Evolutionary conservation across 2,113 vertebrate genomes (phyloP).

Genomic region (Perognathus longimembris): DNA sequence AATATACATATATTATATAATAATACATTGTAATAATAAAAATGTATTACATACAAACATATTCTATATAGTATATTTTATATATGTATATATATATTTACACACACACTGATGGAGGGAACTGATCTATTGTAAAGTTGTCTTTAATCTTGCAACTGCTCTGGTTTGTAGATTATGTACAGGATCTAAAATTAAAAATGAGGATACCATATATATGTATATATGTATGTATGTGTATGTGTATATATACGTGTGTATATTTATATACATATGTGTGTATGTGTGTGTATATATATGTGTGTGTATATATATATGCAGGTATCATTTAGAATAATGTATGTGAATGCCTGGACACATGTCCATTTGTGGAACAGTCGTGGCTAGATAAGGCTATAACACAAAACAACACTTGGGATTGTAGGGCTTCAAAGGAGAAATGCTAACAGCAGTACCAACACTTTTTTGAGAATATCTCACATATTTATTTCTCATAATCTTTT

Average conservation of each 20-base stretch:
- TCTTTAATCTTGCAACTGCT: neutral
- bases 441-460: too few relatives aligned
- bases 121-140: neutral
- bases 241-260: neutral
- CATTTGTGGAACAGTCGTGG: neutral
- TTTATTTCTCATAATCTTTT: neutral
- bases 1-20: too few relatives aligned
- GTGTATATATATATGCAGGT: neutral
- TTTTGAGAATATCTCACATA: neutral
- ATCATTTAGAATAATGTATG: neutral
- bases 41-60: too few relatives aligned
- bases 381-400: neutral
- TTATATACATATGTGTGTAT: too few relatives aligned
- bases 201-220: neutral
- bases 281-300: neutral
- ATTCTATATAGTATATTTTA: too few relatives aligned
- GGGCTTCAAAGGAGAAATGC: neutral
- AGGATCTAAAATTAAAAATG: neutral
- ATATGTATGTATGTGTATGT: too few relatives aligned
- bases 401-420: neutral
- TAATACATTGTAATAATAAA: too few relatives aligned
- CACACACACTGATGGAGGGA: neutral
- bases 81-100: neutral
- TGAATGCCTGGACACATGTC: neutral
- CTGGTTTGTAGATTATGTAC: neutral